Percentiles rank a stretch among this genome's conserved stretches.
Conservation (phyloP, 2,888 invertebrate species). For the Aspidiotus rigidus region DNA sequence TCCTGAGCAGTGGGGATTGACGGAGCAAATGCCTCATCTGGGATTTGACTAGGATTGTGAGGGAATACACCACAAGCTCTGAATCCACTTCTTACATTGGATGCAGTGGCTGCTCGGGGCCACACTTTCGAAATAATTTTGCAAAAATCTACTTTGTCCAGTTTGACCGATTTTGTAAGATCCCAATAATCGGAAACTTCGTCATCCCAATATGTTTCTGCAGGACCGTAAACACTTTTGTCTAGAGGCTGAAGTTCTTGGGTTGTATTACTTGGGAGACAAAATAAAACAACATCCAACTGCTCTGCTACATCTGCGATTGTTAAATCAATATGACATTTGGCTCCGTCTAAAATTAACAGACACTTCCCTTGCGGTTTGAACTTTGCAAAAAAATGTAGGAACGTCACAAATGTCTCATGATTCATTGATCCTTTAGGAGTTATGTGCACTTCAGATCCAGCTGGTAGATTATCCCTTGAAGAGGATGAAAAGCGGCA, state of each 20-base stretch:
- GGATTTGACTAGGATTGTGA: slow-evolving; percentile 38
- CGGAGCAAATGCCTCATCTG: slow-evolving; percentile 40
- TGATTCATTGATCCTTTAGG: slow-evolving; percentile 38
- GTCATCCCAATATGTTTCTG: slow-evolving; percentile 42
- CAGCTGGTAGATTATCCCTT: slow-evolving; percentile 36
- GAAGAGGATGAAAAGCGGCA: slow-evolving; percentile 41
- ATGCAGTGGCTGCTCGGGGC: slow-evolving; percentile 38
- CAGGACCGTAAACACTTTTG: slow-evolving; percentile 41
- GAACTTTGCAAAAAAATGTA: slow-evolving; percentile 39
- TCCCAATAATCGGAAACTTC: slow-evolving; percentile 40
- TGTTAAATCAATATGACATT: slow-evolving; percentile 39
- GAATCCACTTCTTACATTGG: slow-evolving; percentile 40
- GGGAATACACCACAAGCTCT: slow-evolving; percentile 40
- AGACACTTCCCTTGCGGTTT: slow-evolving; percentile 36
- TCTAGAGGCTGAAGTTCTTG: slow-evolving; percentile 42
- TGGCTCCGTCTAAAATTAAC: slow-evolving; percentile 41
- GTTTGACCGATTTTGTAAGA: slow-evolving; percentile 37
- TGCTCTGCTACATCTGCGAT: slow-evolving; percentile 41
- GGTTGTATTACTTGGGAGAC: slow-evolving; percentile 42
- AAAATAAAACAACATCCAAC: slow-evolving; percentile 40
- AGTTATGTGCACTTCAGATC: not conserved
- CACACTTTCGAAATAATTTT: slow-evolving; percentile 38
- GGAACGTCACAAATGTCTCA: slow-evolving; percentile 37
- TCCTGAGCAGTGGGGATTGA: slow-evolving; percentile 2
- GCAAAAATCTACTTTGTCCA: slow-evolving; percentile 41